These are phyloP conservation scores for Aphelenchoides besseyi DNA, from an alignment of 1,140 invertebrate species.

Conservation along the genomic window DNA sequence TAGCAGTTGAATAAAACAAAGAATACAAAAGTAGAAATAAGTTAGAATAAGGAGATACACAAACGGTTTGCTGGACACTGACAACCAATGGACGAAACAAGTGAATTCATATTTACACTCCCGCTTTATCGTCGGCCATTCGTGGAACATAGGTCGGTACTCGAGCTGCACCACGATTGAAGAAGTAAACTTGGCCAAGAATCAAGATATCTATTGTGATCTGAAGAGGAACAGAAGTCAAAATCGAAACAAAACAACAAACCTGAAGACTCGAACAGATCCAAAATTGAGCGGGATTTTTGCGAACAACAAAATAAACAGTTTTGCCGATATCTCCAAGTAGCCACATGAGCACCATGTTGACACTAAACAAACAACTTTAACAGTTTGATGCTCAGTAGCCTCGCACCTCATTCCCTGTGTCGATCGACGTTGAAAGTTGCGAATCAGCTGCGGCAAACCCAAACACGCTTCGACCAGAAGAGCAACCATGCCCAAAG, in stretches of 20 bases:
- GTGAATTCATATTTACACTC: not conserved
- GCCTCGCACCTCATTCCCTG: constrained; percentile 86
- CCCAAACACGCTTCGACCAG: constrained; percentile 94
- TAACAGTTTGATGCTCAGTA: constrained; percentile 16
- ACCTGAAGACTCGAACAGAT: constrained; percentile 88
- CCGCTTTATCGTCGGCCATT: not conserved
- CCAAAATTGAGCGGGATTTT: constrained; percentile 89
- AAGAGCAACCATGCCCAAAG: constrained; percentile 84
- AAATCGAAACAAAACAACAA: constrained; percentile 16
- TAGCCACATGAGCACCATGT: constrained; percentile 96
- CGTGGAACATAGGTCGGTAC: constrained; percentile 27
- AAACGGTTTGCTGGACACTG: no score
- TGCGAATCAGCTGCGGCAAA: constrained; percentile 83
- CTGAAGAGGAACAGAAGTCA: constrained; percentile 39
- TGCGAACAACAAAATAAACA: constrained; percentile 82
- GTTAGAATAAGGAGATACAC: no score
- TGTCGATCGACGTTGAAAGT: constrained; percentile 83
- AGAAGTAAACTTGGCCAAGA: constrained; percentile 73
- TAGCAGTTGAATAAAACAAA: no score
- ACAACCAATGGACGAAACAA: no score
- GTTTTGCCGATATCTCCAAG: constrained; percentile 90
- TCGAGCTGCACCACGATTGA: constrained; percentile 55
- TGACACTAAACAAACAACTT: constrained; percentile 65
- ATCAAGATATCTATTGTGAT: constrained; percentile 78
- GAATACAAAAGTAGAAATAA: no score